These are phyloP conservation scores for Dolomedes plantarius DNA, from an alignment of 2,888 invertebrate species.

Conservation along the genomic window DNA sequence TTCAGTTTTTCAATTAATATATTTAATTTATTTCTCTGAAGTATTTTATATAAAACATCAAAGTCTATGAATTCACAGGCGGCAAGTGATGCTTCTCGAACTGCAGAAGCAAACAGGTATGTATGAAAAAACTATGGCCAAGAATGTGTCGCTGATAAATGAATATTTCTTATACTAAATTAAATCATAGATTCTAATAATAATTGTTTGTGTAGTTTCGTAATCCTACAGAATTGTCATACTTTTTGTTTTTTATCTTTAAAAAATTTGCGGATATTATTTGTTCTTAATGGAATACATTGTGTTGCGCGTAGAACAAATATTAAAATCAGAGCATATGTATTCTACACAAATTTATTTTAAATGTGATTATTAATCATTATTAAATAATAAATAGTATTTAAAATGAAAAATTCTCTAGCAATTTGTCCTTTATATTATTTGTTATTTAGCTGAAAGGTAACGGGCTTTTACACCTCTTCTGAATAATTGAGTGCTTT, in stretches of 20 bases:
- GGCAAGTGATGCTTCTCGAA: constrained; percentile 74
- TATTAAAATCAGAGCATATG: no score
- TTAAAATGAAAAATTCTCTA: no score
- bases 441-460: no score
- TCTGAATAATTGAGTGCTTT: no score
- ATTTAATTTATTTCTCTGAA: constrained; percentile 7
- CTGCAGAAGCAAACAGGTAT: constrained; percentile 76
- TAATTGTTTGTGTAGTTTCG: no score
- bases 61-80: constrained; percentile 76
- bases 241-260: not conserved
- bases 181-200: no score
- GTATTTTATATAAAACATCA: constrained; percentile 10
- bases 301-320: not conserved
- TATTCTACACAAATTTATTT: no score
- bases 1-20: constrained; percentile 25
- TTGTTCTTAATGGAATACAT: not conserved
- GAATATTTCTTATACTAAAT: no score
- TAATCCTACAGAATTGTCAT: not conserved
- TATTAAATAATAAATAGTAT: no score
- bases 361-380: no score
- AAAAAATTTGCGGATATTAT: not conserved
- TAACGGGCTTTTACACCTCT: no score
- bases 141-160: not conserved
- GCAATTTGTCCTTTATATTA: no score
- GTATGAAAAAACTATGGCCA: not conserved